Base-by-base conservation (phyloP, 2,888 invertebrate species). In the Cyclophora albipunctata region DNA sequence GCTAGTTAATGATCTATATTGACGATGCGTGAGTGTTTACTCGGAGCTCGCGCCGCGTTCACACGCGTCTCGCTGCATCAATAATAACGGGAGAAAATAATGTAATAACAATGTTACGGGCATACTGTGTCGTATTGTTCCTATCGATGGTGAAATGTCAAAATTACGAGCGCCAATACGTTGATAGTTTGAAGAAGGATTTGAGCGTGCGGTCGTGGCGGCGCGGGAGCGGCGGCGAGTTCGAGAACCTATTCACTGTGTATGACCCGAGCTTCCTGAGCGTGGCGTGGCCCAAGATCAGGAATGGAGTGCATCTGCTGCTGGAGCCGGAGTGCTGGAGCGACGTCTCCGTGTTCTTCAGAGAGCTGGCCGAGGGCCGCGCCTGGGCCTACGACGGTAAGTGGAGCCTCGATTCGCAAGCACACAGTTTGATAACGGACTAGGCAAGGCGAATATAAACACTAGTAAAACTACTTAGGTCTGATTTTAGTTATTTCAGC, bases 371-470 rank as follows among this genome's bases (percentile, higher is more conserved):
- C 1, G 80, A 75, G n/a, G 88, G 85, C 4, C 75, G 78, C 51
- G 75, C 78, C 41, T 91, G 91, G 91, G 89, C 90, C 0, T 78
- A 88, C 50, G 83, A 71, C 64, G 85, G 91, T 90, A 67, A 86
- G 89, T 73, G 34, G 20, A 20, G 20, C 20, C 20, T 1, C 20
- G 20, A 20, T 20, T 20, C 20, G 20, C 20, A 42, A 7, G 37
- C 35, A 6, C 20, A 33, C 42, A 5, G 5, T 44, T 46, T 5
- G 5, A 5, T 3, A 41, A 3, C 6, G 3, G 2, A 46, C 33
- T 7, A 34, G 41, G 20, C 20, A 20, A 20, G 20, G 20, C 20
- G 20, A 20, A 20, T 20, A 20, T 20, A 20, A 20, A 20, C 20
- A 20, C 20, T 20, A 20, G 20, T 20, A 2, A 20, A 20, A 20